Percentiles rank a stretch among this genome's conserved stretches.
Evolutionary conservation across 1,140 invertebrate species (phyloP).

Genomic region (Propsilocerus akamusi): DNA sequence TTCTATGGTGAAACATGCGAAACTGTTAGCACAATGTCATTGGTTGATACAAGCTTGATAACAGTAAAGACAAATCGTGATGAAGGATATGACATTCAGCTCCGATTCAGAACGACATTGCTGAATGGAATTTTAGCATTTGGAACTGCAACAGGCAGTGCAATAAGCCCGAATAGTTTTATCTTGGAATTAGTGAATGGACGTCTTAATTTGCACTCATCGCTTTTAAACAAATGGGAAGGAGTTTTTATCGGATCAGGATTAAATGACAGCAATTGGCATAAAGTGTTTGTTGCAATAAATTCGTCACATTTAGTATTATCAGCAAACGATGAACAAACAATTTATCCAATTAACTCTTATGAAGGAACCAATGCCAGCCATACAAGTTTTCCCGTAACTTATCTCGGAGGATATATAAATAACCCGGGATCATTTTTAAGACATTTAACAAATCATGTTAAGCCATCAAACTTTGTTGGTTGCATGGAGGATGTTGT

Average conservation of each 20-base stretch:
- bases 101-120: slow-evolving; percentile 79
- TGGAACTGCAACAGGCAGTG: slow-evolving; percentile 30
- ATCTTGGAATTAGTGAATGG: slow-evolving; percentile 64
- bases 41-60: slow-evolving; percentile 56
- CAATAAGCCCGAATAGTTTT: slow-evolving; percentile 44
- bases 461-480: slow-evolving; percentile 49
- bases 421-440: slow-evolving; percentile 32
- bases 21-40: slow-evolving; percentile 71
- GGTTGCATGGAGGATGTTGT: slow-evolving; percentile 84
- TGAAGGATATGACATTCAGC: slow-evolving; percentile 72
- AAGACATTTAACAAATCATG: slow-evolving; percentile 40
- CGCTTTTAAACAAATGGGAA: slow-evolving; percentile 71
- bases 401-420: slow-evolving; percentile 58
- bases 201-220: slow-evolving; percentile 66
- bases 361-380: slow-evolving; percentile 52
- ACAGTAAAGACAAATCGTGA: slow-evolving; percentile 59
- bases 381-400: slow-evolving; percentile 61
- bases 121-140: slow-evolving; percentile 69
- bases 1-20: slow-evolving; percentile 61
- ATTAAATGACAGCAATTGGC: slow-evolving; percentile 73
- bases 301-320: slow-evolving; percentile 70
- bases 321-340: slow-evolving; percentile 72
- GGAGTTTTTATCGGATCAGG: slow-evolving; percentile 68
- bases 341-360: slow-evolving; percentile 66
- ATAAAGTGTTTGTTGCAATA: slow-evolving; percentile 68